A percentile compares a stretch with the other conserved stretches of the same genome.
Conservation (phyloP, 2,113 vertebrate genomes). For the Rallus limicola region DNA sequence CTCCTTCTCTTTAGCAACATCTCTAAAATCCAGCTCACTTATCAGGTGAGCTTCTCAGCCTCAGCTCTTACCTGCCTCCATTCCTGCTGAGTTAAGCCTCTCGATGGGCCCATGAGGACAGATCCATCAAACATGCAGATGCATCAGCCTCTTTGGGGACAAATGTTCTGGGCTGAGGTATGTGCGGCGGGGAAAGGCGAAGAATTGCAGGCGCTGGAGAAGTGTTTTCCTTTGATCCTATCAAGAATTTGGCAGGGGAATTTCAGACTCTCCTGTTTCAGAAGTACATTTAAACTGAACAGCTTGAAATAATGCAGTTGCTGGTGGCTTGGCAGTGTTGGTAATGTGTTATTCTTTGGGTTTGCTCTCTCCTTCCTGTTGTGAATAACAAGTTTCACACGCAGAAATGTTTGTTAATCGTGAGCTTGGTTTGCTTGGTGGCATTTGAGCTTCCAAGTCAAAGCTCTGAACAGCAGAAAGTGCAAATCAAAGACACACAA, state of each 20-base stretch:
- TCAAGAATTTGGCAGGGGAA: constrained; percentile 9
- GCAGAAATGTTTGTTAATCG: background rate
- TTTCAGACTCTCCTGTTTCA: constrained; percentile 26
- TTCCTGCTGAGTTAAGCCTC: background rate
- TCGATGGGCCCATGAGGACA: background rate
- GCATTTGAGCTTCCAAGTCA: background rate
- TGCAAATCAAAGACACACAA: background rate
- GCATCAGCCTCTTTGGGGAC: background rate
- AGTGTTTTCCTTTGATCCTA: constrained; percentile 28
- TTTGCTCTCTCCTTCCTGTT: background rate
- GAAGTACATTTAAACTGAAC: background rate
- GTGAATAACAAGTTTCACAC: background rate
- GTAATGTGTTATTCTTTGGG: background rate
- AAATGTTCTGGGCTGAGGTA: background rate
- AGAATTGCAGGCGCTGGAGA: background rate
- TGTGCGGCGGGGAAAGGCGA: background rate
- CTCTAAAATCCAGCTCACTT: background rate
- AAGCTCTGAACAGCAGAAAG: background rate
- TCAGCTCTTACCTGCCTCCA: background rate
- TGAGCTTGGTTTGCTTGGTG: background rate
- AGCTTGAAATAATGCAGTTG: background rate
- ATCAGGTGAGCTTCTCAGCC: background rate
- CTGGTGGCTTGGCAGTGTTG: background rate
- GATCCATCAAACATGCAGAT: background rate
- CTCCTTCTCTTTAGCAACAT: background rate